Conservation (phyloP, 2,797 vertebrate genomes). For the Otolemur crassicaudatus region DNA sequence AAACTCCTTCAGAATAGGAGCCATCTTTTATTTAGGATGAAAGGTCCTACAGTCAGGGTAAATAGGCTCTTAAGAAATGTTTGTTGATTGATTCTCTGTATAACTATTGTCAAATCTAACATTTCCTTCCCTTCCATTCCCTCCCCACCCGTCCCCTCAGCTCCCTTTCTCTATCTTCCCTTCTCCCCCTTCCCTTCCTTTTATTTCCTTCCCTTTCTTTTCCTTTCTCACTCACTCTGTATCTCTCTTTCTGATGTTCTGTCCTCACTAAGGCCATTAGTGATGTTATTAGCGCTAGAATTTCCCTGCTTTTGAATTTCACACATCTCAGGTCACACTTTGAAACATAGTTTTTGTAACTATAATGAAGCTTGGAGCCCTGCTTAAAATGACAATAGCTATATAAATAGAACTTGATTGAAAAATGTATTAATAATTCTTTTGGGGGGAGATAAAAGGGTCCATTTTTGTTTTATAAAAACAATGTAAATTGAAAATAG, state of each 20-base stretch:
- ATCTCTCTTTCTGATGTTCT: background rate
- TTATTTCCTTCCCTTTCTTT: background rate
- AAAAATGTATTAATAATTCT: slow-evolving; percentile 56
- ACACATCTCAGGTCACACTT: background rate
- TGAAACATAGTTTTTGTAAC: slow-evolving; percentile 23
- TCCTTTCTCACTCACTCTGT: background rate
- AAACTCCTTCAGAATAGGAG: background rate
- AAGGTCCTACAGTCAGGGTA: background rate
- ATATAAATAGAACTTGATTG: slow-evolving; percentile 54
- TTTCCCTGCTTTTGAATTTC: slow-evolving; percentile 44
- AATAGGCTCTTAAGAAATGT: background rate
- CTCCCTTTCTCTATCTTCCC: background rate
- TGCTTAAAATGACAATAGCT: slow-evolving; percentile 63
- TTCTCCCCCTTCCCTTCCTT: background rate
- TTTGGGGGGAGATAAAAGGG: slow-evolving; percentile 59
- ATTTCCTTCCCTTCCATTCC: background rate
- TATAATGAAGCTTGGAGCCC: background rate
- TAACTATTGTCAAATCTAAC: background rate
- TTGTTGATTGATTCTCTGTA: background rate
- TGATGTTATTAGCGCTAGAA: slow-evolving; percentile 29
- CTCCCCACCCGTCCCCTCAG: background rate
- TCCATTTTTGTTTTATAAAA: slow-evolving; percentile 55
- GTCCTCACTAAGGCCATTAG: background rate
- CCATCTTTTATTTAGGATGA: slow-evolving; percentile 1
- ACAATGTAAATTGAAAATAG: slow-evolving; percentile 68